Evolutionary conservation across 2,797 vertebrate genomes (phyloP), one percentile per base, ranked within the genome.

Genomic region (Kryptolebias ocellatus): DNA sequence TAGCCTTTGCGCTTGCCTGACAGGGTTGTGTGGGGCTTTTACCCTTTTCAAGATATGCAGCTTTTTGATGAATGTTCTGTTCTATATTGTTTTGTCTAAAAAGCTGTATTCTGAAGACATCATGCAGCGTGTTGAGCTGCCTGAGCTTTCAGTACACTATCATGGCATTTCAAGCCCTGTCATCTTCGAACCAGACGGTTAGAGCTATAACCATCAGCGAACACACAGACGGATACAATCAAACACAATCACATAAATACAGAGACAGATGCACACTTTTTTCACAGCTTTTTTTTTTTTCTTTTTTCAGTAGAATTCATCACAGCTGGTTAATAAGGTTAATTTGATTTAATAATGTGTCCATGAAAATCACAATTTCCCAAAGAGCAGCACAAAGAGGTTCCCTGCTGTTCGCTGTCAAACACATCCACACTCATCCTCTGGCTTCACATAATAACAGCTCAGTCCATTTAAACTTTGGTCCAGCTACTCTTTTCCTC

Each of bases 41-140:
- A 98, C 97, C 97, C 98, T 99, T 99, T 99, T 98, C 93, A 98
- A 97, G 97, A 98, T 95, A 97, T 98, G 95, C 95, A 93, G 95
- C 93, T 90, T 94, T 95, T 96, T 98, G 97, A 98, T 98, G 95
- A 99, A 98, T 97, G 94, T 94, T 96, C 95, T 95, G 94, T 94
- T 95, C 95, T 91, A 82, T 94, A 95, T 94, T 93, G 94, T 94
- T 95, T 93, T 90, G 93, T 95, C 95, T 95, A 93, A 92, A 96
- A 95, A 92, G 90, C 84, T 74, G 89, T 86, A 93, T 92, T 89
- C 90, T 90, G 89, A 92, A 92, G 90, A 93, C 90, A 90, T 93
- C 90, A 89, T 90, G 87, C 88, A 85, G 90, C 84, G 78, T 82
- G 90, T 88, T 92, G 86, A 92, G 89, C 88, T 94, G 91, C 92